phyloP scores from a whole-genome alignment of 2,888 invertebrate species.

The Lucinisca nassula region DNA sequence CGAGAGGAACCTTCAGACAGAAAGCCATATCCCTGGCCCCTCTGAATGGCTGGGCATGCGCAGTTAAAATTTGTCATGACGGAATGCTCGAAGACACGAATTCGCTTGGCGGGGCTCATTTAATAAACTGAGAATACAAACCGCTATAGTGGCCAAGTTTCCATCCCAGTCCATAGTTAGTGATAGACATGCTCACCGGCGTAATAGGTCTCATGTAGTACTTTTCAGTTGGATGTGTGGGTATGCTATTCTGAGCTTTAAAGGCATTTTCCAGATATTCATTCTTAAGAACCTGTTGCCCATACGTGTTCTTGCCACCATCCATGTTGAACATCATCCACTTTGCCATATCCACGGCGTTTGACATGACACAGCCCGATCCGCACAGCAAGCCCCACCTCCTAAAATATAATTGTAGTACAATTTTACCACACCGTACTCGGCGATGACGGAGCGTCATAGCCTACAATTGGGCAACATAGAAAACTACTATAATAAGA shows the following conservation, averaged over 20 bases:
- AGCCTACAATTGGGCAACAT: no score
- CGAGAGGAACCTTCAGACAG: no score
- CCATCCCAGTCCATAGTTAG: slow-evolving; percentile 84
- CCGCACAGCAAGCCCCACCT: slow-evolving; percentile 81
- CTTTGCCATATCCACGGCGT: slow-evolving; percentile 83
- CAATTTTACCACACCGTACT: no score
- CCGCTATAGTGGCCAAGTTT: slow-evolving; percentile 85
- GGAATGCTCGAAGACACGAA: no score
- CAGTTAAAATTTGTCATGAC: no score
- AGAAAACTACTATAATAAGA: no score
- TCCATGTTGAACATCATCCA: slow-evolving; percentile 85
- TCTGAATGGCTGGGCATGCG: no score
- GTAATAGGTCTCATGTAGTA: slow-evolving; percentile 75
- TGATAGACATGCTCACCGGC: slow-evolving; percentile 75
- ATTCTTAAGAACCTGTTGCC: slow-evolving; percentile 64
- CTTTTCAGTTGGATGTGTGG: slow-evolving; percentile 37
- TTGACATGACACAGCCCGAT: slow-evolving; percentile 83
- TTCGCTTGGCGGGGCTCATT: no score
- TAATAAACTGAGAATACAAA: no score
- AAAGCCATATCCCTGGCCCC: no score
- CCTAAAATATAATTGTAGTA: no score
- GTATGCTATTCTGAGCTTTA: slow-evolving; percentile 68
- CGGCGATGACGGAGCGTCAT: no score
- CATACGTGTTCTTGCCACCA: slow-evolving; percentile 63
- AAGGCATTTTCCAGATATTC: slow-evolving; percentile 74